phyloP scores from a whole-genome alignment of 2,888 invertebrate species.

The Seira musarum region DNA sequence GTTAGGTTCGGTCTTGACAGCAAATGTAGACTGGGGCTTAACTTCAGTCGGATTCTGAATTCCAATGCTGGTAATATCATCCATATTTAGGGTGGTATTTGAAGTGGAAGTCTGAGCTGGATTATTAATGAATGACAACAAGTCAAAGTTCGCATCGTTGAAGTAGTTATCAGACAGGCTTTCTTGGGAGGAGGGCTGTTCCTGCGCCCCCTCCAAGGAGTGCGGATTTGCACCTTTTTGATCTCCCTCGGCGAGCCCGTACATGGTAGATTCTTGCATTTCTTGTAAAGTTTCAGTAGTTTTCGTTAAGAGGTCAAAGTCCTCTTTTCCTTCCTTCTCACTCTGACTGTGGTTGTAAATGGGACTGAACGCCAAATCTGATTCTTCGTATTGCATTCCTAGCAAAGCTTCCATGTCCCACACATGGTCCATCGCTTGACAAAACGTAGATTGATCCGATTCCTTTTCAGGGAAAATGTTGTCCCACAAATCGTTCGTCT shows the following conservation, averaged over 20 bases:
- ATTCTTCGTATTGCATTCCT: background rate
- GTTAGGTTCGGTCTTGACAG: background rate
- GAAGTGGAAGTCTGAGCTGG: background rate
- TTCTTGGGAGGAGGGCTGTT: background rate
- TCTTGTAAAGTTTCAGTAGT: background rate
- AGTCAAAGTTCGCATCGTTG: background rate
- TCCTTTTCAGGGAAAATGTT: background rate
- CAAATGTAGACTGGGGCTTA: background rate
- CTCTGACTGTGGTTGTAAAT: background rate
- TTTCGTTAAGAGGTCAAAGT: background rate
- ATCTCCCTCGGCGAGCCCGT: background rate
- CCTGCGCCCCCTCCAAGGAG: background rate
- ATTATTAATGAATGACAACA: background rate
- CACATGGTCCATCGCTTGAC: slow-evolving; percentile 8
- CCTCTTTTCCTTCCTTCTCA: background rate
- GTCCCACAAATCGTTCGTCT: background rate
- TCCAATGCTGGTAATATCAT: background rate
- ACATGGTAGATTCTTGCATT: background rate
- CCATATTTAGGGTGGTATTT: background rate
- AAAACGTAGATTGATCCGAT: background rate
- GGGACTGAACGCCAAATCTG: background rate
- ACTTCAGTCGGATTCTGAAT: background rate
- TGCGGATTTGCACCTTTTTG: background rate
- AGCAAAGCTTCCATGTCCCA: background rate
- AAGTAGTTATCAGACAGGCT: background rate